Evolutionary conservation across 2,888 invertebrate species (phyloP).

Genomic region (Sturmia bella): DNA sequence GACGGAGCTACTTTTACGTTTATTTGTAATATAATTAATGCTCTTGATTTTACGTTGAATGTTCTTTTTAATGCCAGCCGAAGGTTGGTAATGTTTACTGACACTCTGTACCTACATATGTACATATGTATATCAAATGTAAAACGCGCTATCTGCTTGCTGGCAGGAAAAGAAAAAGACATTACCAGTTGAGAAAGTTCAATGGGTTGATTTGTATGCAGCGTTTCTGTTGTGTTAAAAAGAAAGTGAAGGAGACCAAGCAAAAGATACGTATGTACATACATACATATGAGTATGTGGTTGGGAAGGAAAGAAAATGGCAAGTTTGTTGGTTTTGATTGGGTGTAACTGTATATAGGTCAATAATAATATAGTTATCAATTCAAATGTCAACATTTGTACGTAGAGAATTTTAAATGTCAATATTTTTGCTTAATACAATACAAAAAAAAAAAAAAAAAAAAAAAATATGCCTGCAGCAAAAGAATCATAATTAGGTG

Average conservation of each 20-base stretch:
- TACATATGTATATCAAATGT: too few relatives aligned
- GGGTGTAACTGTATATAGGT: conserved; percentile 67
- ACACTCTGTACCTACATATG: too few relatives aligned
- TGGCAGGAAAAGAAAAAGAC: not conserved
- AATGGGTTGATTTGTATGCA: not conserved
- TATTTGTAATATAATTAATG: not conserved
- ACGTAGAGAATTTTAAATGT: conserved; percentile 27
- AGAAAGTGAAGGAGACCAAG: not conserved
- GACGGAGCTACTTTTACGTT: not conserved
- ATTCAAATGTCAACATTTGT: conserved; percentile 58
- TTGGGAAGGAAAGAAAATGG: not conserved
- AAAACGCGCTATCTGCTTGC: conserved; percentile 35
- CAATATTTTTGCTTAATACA: conserved; percentile 4
- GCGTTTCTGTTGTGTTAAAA: conserved; percentile 24
- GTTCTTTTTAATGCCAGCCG: conserved; percentile 18
- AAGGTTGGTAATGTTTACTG: conserved; percentile 57
- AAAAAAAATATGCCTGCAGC: too few relatives aligned
- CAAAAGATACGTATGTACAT: too few relatives aligned
- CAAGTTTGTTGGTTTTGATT: conserved; percentile 50
- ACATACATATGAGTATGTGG: too few relatives aligned
- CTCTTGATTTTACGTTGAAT: not conserved
- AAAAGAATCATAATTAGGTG: not conserved
- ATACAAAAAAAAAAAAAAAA: too few relatives aligned
- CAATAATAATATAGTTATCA: conserved; percentile 56
- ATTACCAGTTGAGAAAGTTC: not conserved